Evolutionary conservation across 2,113 vertebrate genomes (phyloP).

Genomic region (Drymodes brunneopygia): DNA sequence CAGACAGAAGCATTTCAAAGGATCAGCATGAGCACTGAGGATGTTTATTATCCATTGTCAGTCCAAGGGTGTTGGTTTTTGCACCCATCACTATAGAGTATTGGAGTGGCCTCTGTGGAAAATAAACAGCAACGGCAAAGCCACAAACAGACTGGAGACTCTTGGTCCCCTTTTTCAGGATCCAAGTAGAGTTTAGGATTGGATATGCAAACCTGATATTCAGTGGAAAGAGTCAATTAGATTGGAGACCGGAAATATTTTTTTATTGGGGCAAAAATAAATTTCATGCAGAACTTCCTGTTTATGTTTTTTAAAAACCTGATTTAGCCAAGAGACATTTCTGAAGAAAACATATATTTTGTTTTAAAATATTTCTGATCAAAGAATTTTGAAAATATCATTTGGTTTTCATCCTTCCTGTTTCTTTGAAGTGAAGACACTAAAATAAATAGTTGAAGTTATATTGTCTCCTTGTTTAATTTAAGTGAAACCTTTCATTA

Average conservation of each 20-base stretch:
- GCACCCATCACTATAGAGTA: neutral
- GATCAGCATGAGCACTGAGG: neutral
- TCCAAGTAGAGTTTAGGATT: neutral
- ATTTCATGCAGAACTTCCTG: neutral
- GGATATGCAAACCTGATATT: neutral
- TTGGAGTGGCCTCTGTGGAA: neutral
- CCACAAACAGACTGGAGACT: neutral
- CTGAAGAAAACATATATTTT: neutral
- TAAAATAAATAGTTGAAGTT: neutral
- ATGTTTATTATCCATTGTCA: neutral
- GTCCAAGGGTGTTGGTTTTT: neutral
- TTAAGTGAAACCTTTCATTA: neutral
- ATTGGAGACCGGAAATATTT: neutral
- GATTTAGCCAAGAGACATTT: neutral
- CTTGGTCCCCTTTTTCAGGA: neutral
- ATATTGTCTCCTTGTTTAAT: neutral
- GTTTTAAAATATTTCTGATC: neutral
- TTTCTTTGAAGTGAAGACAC: neutral
- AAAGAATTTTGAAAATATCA: neutral
- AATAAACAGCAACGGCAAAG: neutral
- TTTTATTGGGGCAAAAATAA: neutral
- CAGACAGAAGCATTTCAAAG: neutral
- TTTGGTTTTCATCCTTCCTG: neutral
- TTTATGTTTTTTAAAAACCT: neutral
- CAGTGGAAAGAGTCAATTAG: neutral